phyloP scores from a whole-genome alignment of 2,888 invertebrate species.

The Acrobeloides nanus region DNA sequence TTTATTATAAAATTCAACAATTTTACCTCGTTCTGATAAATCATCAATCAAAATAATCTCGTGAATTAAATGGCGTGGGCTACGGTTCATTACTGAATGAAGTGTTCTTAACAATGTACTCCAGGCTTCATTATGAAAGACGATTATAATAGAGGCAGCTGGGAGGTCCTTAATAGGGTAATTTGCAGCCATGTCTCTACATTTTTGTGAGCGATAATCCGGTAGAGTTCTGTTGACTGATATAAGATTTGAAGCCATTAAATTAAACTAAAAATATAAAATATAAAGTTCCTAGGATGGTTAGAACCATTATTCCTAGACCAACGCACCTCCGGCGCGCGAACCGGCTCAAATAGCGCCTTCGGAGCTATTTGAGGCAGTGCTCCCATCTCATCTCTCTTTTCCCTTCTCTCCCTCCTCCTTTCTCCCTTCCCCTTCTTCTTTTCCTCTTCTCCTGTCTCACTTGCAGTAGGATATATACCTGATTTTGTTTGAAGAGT shows the following conservation, averaged over 20 bases:
- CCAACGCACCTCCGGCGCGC: too few species aligned
- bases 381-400: too few species aligned
- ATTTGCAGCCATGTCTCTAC: slow-evolving; percentile 15
- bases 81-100: slow-evolving; percentile 52
- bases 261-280: slow-evolving; percentile 66
- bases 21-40: slow-evolving; percentile 32
- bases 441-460: too few species aligned
- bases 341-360: too few species aligned
- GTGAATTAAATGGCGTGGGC: slow-evolving; percentile 29
- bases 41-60: slow-evolving; percentile 52
- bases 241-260: slow-evolving; percentile 94
- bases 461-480: too few species aligned
- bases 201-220: slow-evolving; percentile 71
- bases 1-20: neutral
- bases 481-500: slow-evolving; percentile 66
- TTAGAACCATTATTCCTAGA: too few species aligned
- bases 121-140: slow-evolving; percentile 99
- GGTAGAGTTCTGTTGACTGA: slow-evolving; percentile 86
- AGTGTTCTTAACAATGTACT: slow-evolving; percentile 73
- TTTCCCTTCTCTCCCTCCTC: too few species aligned
- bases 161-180: slow-evolving; percentile 58
- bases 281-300: slow-evolving; percentile 3
- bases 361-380: too few species aligned
- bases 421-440: too few species aligned
- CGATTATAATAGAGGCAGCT: slow-evolving; percentile 89